Conservation (phyloP, 2,797 vertebrate genomes). For the Pseudochirops cupreus region DNA sequence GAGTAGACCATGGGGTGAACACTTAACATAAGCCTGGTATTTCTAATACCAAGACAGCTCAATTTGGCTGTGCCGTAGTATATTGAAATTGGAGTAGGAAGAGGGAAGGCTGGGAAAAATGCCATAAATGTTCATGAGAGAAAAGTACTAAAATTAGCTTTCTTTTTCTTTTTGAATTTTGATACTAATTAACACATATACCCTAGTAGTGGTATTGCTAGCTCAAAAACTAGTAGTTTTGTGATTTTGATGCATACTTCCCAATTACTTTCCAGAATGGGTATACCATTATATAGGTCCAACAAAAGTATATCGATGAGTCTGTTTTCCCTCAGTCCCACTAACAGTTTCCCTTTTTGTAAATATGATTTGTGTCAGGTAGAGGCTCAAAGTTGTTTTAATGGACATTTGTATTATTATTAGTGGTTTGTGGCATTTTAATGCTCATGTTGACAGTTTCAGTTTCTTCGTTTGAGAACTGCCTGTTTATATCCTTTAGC, state of each 20-base stretch:
- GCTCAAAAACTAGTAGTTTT: not conserved
- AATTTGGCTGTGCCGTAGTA: not conserved
- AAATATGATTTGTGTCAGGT: not conserved
- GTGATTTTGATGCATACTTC: not conserved
- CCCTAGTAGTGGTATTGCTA: not conserved
- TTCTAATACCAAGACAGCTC: not conserved
- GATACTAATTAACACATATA: not conserved
- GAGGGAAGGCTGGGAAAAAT: not conserved
- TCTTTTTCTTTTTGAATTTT: not conserved
- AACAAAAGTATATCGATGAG: not conserved
- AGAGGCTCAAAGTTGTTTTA: not conserved
- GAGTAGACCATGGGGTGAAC: not conserved
- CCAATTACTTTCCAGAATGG: not conserved
- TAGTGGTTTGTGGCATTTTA: not conserved
- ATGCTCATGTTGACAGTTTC: not conserved
- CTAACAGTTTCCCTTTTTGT: not conserved
- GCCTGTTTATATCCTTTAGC: not conserved
- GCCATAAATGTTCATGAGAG: not conserved
- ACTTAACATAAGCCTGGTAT: not conserved
- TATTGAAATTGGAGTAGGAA: not conserved
- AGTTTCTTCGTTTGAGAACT: not conserved
- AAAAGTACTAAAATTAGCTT: not conserved
- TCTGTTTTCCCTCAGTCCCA: not conserved
- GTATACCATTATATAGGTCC: not conserved
- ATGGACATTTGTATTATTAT: not conserved